Percentiles rank a stretch among this genome's conserved stretches.
phyloP scores from a whole-genome alignment of 2,113 vertebrate genomes.

The Bufo bufo region DNA sequence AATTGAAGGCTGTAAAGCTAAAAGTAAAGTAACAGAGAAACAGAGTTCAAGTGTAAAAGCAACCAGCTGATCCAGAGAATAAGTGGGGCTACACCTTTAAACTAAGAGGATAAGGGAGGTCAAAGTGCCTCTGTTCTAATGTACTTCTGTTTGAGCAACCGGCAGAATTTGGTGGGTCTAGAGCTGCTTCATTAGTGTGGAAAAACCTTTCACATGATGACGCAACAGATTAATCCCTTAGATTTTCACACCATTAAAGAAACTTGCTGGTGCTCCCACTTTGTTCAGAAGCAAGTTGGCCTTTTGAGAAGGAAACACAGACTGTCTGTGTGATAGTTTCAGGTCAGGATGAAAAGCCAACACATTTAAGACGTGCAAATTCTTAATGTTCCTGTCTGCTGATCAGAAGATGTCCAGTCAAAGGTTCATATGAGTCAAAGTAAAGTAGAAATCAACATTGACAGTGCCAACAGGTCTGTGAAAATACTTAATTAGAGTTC shows the following conservation, averaged over 20 bases:
- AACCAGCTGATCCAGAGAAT: background rate
- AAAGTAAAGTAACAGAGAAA: background rate
- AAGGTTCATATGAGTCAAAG: conserved; percentile 57
- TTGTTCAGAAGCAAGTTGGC: conserved; percentile 67
- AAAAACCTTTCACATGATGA: conserved; percentile 65
- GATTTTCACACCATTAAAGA: conserved; percentile 68
- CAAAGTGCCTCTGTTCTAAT: conserved; percentile 59
- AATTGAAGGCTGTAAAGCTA: background rate
- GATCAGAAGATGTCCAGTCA: conserved; percentile 59
- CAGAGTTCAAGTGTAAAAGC: conserved; percentile 11
- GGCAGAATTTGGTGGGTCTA: conserved; percentile 41
- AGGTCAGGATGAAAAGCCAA: conserved; percentile 58
- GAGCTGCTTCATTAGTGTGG: conserved; percentile 53
- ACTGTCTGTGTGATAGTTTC: conserved; percentile 60
- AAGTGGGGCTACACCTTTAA: conserved; percentile 12
- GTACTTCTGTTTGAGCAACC: conserved; percentile 43
- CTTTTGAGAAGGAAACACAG: conserved; percentile 18
- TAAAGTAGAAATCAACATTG: conserved; percentile 53
- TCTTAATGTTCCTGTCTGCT: conserved; percentile 57
- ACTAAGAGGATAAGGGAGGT: conserved; percentile 25
- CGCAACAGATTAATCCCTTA: conserved; percentile 63
- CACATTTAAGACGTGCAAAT: conserved; percentile 49
- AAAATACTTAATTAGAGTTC: conserved; percentile 51
- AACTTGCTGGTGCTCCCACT: conserved; percentile 60
- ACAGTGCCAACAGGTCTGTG: conserved; percentile 58